Evolutionary conservation across 2,797 vertebrate species (phyloP).

Genomic region (Lepus townsendii): DNA sequence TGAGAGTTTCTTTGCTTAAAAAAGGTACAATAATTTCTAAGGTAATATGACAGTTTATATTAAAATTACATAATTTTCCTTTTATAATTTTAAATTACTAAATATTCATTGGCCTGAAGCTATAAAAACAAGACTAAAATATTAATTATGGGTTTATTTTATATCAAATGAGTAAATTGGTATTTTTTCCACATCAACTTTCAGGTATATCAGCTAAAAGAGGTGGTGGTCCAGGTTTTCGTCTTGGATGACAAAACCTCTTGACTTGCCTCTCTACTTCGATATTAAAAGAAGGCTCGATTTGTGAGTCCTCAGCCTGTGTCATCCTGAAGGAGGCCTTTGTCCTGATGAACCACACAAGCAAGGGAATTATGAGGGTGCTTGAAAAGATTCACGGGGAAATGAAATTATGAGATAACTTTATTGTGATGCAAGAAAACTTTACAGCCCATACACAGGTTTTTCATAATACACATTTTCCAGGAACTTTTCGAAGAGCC

Average conservation of each 20-base stretch:
- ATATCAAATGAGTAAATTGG: not conserved
- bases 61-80: conserved; percentile 27
- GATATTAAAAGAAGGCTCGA: not conserved
- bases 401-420: too few relatives aligned
- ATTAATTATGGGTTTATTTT: not conserved
- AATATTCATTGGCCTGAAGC: conserved; percentile 14
- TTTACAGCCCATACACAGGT: too few relatives aligned
- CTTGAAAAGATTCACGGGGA: too few relatives aligned
- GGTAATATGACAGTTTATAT: not conserved
- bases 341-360: not conserved
- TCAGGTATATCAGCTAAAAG: not conserved
- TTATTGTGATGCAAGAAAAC: too few relatives aligned
- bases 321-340: not conserved
- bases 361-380: not conserved
- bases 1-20: too few relatives aligned
- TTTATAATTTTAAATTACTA: conserved; percentile 46
- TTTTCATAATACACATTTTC: too few relatives aligned
- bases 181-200: not conserved
- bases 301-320: not conserved
- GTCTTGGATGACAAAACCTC: not conserved
- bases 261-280: not conserved
- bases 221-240: conserved; percentile 17
- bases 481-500: too few relatives aligned
- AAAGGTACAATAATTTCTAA: not conserved
- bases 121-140: not conserved